Conservation (phyloP, 1,140 invertebrate species). For the Marisa cornuarietis region DNA sequence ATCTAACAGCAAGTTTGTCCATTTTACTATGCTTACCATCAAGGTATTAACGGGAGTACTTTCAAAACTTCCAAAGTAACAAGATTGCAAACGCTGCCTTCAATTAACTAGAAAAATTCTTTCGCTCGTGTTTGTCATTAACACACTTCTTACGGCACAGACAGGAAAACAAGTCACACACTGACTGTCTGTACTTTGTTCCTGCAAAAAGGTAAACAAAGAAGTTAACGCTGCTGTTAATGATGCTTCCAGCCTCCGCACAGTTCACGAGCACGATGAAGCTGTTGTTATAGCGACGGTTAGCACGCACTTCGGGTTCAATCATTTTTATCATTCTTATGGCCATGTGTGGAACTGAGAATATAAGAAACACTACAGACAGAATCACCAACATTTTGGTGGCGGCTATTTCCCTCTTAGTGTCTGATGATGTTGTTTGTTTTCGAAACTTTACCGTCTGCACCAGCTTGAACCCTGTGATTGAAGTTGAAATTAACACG, state of each 20-base stretch:
- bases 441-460: not conserved
- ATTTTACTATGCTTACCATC: too few relatives aligned
- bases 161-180: not conserved
- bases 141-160: too few relatives aligned
- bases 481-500: not conserved
- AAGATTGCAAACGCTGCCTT: too few relatives aligned
- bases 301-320: not conserved
- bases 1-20: too few relatives aligned
- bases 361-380: constrained; percentile 11
- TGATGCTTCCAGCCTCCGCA: not conserved
- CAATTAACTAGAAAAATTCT: too few relatives aligned
- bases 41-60: too few relatives aligned
- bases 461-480: constrained; percentile 6
- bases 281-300: not conserved
- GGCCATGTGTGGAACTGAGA: not conserved
- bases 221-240: constrained; percentile 19
- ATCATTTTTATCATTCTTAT: not conserved
- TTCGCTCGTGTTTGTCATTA: too few relatives aligned
- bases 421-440: not conserved
- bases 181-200: not conserved
- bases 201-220: constrained; percentile 10
- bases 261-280: not conserved
- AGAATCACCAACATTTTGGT: not conserved
- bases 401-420: not conserved
- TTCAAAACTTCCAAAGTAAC: too few relatives aligned